Base-by-base conservation (phyloP, 2,797 vertebrate genomes). In the Eurystomus glaucurus region DNA sequence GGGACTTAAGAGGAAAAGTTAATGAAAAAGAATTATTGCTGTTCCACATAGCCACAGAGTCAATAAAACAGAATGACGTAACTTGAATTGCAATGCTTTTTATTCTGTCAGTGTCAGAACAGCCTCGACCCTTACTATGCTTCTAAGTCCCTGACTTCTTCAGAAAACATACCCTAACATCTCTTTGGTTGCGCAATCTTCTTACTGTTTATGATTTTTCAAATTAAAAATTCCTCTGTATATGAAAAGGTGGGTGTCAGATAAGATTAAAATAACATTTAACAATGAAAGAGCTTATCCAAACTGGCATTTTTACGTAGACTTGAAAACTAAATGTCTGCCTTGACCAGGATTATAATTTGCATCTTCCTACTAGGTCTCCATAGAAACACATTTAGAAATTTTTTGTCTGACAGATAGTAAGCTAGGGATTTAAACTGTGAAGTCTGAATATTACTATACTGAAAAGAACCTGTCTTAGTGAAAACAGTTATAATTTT, bases 371-470 rank as follows among this genome's bases (percentile, higher is more conserved):
- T 74, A 35, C 55, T 29, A 50, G 28, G 48, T 97, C 70, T 94
- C 95, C 91, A 93, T 87, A 76, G 96, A 95, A 97, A 95, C 66
- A 19, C 6, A 39, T 26, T 78, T 61, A 87, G 37, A 87, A 81
- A 1, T 18, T 52, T 90, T 69, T 88, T 85, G 21, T 66, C 58
- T 45, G 79, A 85, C 39, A 65, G 35, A 45, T 72, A 71, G 43
- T 55, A 92, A 85, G 21, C 14, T 43, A 76, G 31, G 39, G 21
- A 58, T 95, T 92, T 82, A 66, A 90, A 76, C 21, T 35, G 6
- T 25, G 10, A 26, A 92, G 22, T 62, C 35, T 65, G 69, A 72
- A 54, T 69, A 75, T 41, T 74, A 48, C 41, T 79, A 17, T 78
- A 82, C 37, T 16, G 26, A 45, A 74, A 85, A 76, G 23, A 90